Percentiles rank a stretch among this genome's conserved stretches.
Conservation (phyloP, 2,888 invertebrate genomes). For the Saturnia pavonia region DNA sequence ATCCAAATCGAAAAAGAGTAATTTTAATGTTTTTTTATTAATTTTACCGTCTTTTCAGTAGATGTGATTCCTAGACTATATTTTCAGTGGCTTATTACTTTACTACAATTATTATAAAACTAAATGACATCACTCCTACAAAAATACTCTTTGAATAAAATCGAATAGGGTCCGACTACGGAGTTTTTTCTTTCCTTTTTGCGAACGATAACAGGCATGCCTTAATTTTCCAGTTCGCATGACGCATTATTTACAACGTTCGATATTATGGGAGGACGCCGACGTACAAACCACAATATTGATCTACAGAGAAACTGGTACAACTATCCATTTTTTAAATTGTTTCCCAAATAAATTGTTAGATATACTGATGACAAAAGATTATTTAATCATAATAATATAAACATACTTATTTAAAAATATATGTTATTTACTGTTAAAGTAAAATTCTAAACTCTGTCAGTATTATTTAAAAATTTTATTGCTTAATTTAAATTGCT, state of each 20-base stretch:
- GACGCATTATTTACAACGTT: conserved; percentile 45
- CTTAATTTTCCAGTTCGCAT: conserved; percentile 44
- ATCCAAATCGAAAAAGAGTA: conserved; percentile 46
- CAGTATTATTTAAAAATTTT: too few relatives aligned
- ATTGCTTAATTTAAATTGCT: too few relatives aligned
- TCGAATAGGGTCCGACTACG: neutral
- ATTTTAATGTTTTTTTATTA: neutral
- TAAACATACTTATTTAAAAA: neutral
- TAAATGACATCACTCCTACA: too few relatives aligned
- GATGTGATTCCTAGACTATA: neutral
- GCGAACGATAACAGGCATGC: neutral
- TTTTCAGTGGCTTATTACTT: neutral
- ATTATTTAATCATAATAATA: too few relatives aligned
- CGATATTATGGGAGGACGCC: conserved; percentile 51
- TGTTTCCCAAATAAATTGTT: neutral
- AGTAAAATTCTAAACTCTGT: too few relatives aligned
- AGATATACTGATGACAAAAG: too few relatives aligned
- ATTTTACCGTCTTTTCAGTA: neutral
- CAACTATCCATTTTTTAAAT: neutral
- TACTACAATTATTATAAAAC: neutral
- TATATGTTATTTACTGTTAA: too few relatives aligned
- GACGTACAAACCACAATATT: conserved; percentile 52
- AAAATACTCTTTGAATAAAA: neutral
- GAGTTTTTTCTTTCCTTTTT: neutral
- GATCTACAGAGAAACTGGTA: conserved; percentile 56